Conservation (phyloP, 1,140 invertebrate genomes). For the Oryzaephilus surinamensis region DNA sequence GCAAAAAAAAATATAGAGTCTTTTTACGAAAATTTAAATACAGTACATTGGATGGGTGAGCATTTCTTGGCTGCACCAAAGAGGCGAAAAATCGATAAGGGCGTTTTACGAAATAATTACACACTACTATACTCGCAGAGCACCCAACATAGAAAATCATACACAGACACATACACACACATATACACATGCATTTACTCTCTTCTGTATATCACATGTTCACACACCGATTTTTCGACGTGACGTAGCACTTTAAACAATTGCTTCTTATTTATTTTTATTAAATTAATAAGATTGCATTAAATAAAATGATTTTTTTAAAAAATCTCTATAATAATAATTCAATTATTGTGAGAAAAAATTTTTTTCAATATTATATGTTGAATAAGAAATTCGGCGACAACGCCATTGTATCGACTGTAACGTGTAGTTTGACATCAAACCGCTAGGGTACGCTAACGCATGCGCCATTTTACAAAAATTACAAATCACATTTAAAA, state of each 20-base stretch:
- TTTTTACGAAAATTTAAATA: too few species aligned
- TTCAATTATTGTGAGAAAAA: neutral
- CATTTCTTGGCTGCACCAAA: slow-evolving; percentile 10
- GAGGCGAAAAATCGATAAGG: slow-evolving; percentile 37
- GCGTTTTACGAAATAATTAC: slow-evolving; percentile 28
- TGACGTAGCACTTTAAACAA: neutral
- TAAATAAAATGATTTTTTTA: neutral
- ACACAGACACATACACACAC: neutral
- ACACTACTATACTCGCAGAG: neutral
- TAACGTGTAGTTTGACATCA: slow-evolving; percentile 22
- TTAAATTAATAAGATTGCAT: neutral
- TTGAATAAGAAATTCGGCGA: slow-evolving; percentile 25
- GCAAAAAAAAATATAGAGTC: too few species aligned
- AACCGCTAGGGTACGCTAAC: slow-evolving; percentile 21
- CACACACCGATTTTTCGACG: neutral
- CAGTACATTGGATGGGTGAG: neutral
- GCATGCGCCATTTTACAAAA: slow-evolving; percentile 6
- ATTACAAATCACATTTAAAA: too few species aligned
- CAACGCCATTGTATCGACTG: slow-evolving; percentile 37
- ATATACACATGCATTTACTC: slow-evolving; percentile 1
- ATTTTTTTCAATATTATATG: neutral
- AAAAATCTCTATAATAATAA: neutral
- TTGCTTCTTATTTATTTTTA: neutral
- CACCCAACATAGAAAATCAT: neutral
- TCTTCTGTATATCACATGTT: slow-evolving; percentile 7